phyloP scores from a whole-genome alignment of 2,113 vertebrate species.

The Ranitomeya variabilis region DNA sequence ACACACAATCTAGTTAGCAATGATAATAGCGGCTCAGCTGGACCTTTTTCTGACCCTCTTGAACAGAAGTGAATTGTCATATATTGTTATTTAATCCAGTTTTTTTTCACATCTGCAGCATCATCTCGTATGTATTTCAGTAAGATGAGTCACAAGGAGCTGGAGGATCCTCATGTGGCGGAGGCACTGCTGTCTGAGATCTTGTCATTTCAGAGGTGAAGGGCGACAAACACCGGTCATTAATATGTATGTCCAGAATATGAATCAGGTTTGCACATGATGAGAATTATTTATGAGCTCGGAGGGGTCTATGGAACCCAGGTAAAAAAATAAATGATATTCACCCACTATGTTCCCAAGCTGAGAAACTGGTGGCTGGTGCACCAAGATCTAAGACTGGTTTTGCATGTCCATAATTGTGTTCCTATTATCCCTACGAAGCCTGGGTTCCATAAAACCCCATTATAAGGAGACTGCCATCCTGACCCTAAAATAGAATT shows the following conservation, averaged over 20 bases:
- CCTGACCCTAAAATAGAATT: no score
- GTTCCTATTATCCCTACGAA: neutral
- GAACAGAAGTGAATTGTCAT: neutral
- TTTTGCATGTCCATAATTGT: no score
- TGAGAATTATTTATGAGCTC: neutral
- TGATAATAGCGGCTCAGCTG: neutral
- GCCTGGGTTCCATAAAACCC: neutral
- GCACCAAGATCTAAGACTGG: no score
- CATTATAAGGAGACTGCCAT: no score
- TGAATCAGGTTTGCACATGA: neutral
- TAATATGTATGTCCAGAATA: neutral
- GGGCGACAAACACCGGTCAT: neutral
- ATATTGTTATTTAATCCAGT: neutral
- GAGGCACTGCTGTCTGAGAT: neutral
- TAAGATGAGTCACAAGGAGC: neutral
- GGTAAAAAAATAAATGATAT: neutral
- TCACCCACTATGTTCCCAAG: neutral
- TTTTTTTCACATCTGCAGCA: neutral
- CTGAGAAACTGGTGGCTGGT: neutral
- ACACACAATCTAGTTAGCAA: neutral
- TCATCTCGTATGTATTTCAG: neutral
- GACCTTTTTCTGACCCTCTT: neutral
- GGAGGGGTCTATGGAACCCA: neutral
- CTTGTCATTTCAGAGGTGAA: conserved; percentile 3
- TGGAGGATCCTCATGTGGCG: neutral